phyloP scores from a whole-genome alignment of 1,140 invertebrate genomes.

The Drosophila lacertosa region DNA sequence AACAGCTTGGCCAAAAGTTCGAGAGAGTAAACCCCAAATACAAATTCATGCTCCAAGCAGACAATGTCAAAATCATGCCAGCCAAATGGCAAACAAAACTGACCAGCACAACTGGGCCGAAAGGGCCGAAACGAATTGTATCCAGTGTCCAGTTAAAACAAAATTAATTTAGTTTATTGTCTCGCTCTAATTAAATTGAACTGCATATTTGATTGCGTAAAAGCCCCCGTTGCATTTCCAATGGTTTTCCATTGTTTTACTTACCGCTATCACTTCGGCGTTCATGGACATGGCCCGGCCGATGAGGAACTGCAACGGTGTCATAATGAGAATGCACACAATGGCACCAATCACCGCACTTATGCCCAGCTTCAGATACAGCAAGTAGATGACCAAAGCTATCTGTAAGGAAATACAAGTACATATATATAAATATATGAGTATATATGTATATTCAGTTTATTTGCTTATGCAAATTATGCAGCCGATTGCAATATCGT shows the following conservation, averaged over 20 bases:
- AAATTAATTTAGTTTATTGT: slow-evolving; percentile 35
- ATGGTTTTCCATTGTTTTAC: slow-evolving; percentile 45
- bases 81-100: slow-evolving; percentile 24
- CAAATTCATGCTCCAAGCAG: slow-evolving; percentile 40
- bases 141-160: slow-evolving; percentile 8
- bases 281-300: slow-evolving; percentile 90
- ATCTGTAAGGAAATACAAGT: slow-evolving; percentile 86
- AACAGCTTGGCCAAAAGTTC: slow-evolving; percentile 12
- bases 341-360: slow-evolving; percentile 91
- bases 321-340: slow-evolving; percentile 88
- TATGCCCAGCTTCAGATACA: slow-evolving; percentile 90
- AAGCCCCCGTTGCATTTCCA: neutral
- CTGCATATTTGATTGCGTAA: slow-evolving; percentile 2
- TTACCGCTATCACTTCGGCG: slow-evolving; percentile 88
- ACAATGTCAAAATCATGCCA: slow-evolving; percentile 21
- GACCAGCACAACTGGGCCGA: slow-evolving; percentile 2
- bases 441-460: slow-evolving; percentile 6
- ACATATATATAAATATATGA: slow-evolving; percentile 6
- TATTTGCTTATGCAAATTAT: slow-evolving; percentile 40
- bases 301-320: slow-evolving; percentile 89
- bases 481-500: slow-evolving; percentile 15
- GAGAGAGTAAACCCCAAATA: slow-evolving; percentile 14
- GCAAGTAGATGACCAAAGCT: slow-evolving; percentile 88
- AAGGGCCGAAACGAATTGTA: slow-evolving; percentile 1
- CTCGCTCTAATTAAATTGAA: slow-evolving; percentile 25